Percentiles rank a stretch among this genome's conserved stretches.
Evolutionary conservation across 2,113 vertebrate species (phyloP).

Genomic region (Glaucidium brasilianum): DNA sequence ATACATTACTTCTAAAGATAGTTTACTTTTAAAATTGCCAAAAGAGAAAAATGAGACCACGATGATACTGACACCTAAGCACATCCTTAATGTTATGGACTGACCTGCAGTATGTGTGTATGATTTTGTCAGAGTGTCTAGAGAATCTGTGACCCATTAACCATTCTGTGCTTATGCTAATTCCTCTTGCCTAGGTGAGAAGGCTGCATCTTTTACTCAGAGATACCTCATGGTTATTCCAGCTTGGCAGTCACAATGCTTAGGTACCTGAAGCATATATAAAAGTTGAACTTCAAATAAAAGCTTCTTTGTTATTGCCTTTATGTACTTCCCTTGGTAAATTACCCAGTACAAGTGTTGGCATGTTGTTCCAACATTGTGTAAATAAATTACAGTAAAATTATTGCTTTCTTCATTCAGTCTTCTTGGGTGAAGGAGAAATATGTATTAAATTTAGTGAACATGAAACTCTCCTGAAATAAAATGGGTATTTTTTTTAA

Average conservation of each 20-base stretch:
- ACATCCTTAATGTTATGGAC: background rate
- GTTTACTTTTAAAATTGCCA: background rate
- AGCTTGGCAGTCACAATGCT: background rate
- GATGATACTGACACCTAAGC: background rate
- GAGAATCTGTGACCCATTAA: background rate
- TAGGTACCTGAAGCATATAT: background rate
- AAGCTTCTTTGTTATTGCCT: background rate
- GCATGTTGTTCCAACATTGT: background rate
- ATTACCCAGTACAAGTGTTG: background rate
- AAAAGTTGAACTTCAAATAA: background rate
- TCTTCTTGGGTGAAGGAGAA: background rate
- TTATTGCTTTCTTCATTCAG: background rate
- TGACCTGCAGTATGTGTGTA: background rate
- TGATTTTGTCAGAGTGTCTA: background rate
- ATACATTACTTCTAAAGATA: background rate
- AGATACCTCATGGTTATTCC: background rate
- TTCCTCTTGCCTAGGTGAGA: background rate
- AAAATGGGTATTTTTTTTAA: background rate
- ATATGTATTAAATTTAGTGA: background rate
- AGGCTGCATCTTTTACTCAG: background rate
- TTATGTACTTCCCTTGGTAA: background rate
- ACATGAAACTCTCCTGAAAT: background rate
- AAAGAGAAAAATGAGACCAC: background rate
- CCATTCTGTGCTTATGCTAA: background rate
- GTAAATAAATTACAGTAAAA: background rate